A percentile compares a stretch with the other conserved stretches of the same genome.
Evolutionary conservation across 2,797 vertebrate species (phyloP).

Genomic region (Sebastes diploproa): DNA sequence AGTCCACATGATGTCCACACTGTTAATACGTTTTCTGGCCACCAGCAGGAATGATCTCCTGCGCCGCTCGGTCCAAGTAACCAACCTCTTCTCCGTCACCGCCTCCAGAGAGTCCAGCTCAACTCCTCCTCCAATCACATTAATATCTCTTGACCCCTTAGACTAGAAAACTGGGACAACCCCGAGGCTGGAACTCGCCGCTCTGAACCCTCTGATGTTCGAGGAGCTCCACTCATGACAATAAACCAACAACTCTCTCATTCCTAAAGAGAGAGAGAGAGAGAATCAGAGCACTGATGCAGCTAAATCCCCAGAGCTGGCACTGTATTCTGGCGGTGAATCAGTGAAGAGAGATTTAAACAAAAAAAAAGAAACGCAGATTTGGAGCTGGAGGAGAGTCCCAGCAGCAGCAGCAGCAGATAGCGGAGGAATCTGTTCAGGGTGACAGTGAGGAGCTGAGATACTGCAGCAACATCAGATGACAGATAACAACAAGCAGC

Average conservation of each 20-base stretch:
- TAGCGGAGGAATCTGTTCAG: neutral
- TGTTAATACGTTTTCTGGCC: neutral
- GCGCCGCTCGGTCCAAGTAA: neutral
- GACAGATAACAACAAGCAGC: slow-evolving; percentile 48
- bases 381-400: neutral
- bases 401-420: neutral
- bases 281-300: neutral
- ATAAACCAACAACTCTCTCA: neutral
- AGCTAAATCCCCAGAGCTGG: slow-evolving; percentile 18
- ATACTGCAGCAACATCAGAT: slow-evolving; percentile 33
- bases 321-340: neutral
- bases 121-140: neutral
- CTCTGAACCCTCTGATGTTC: neutral
- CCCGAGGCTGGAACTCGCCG: neutral
- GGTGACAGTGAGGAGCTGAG: slow-evolving; percentile 9
- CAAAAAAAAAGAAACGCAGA: neutral
- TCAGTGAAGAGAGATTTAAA: neutral
- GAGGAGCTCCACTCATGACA: neutral
- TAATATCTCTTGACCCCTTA: neutral
- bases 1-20: neutral
- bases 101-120: neutral
- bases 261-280: slow-evolving; percentile 2
- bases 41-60: neutral
- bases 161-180: neutral
- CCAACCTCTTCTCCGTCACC: neutral